A percentile compares a stretch with the other conserved stretches of the same genome.
phyloP scores from a whole-genome alignment of 2,888 invertebrate genomes.

The Cheilosia scutellata region DNA sequence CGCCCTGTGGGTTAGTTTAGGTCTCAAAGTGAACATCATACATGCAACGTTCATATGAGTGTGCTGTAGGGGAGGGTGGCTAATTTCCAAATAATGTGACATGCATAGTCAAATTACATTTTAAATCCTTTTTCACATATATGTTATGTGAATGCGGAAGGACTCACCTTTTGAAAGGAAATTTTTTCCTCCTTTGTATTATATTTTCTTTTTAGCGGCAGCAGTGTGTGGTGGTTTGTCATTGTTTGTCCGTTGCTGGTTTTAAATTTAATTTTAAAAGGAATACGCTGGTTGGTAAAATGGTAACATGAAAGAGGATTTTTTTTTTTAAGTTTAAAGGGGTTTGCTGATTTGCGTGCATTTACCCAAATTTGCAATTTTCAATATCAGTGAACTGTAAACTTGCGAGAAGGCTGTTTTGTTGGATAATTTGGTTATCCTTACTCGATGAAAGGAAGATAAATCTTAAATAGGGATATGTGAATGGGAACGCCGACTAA shows the following conservation, averaged over 20 bases:
- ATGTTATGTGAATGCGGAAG: constrained; percentile 38
- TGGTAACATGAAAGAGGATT: constrained; percentile 55
- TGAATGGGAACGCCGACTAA: neutral
- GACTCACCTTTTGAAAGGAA: constrained; percentile 59
- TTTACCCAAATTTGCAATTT: constrained; percentile 72
- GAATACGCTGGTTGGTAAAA: constrained; percentile 37
- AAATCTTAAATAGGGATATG: constrained; percentile 24
- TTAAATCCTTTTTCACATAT: constrained; percentile 60
- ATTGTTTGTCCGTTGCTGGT: constrained; percentile 72
- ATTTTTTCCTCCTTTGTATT: constrained; percentile 29
- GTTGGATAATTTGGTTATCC: constrained; percentile 29
- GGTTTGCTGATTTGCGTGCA: constrained; percentile 53
- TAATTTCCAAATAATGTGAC: constrained; percentile 76
- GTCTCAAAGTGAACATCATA: constrained; percentile 60
- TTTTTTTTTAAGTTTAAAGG: constrained; percentile 63
- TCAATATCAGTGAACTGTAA: constrained; percentile 73
- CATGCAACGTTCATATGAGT: constrained; percentile 17
- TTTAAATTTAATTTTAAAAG: constrained; percentile 70
- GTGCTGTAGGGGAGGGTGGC: constrained; percentile 37
- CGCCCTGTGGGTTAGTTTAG: constrained; percentile 47
- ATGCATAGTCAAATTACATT: constrained; percentile 74
- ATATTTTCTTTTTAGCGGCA: constrained; percentile 19
- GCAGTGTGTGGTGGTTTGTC: constrained; percentile 51
- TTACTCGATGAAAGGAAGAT: constrained; percentile 19
- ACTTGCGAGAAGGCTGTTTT: constrained; percentile 30